Evolutionary conservation across 2,888 invertebrate genomes (phyloP), one percentile per base, ranked within the genome.

Genomic region (Synanthedon formicaeformis): DNA sequence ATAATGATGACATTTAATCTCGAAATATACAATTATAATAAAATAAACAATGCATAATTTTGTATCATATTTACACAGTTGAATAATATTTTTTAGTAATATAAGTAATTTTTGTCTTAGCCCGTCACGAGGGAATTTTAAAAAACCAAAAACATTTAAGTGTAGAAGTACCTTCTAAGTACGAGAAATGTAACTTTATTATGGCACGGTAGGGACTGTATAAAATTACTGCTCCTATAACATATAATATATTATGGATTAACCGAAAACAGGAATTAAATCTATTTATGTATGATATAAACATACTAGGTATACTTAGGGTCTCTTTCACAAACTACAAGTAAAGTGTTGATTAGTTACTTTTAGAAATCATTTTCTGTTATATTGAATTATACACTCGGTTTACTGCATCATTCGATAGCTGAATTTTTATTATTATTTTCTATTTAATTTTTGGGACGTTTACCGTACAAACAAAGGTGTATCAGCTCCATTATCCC

Each of bases 151-250:
- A 50, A 53, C 48, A 54, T 54, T 50, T 50, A 54, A 49, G 53
- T 48, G 51, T 53, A 56, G 48, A 57, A 27, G 8, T 27, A 27
- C 8, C 34, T 10, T 8, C 34, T 23, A 34, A 34, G 34, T 27
- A 8, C 6, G 6, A 27, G 55, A 56, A 18, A 52, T 56, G 45
- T 52, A 51, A 53, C 50, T 56, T 53, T 55, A 59, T 60, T 75
- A 83, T 83, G 83, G 83, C 83, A 83, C 82, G 72, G 83, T 82
- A 82, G 81, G 71, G 59, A 66, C 63, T 64, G 59, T 56, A 51
- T 63, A 34, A 58, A 55, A 48, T 50, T 14, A 16, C 14, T 34
- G 52, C 53, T 49, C 50, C 40, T 49, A 45, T 52, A 34, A 51
- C 48, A 41, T 51, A 50, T 50, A 50, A 34, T 23, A 5, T 23